Percentiles rank a stretch among this genome's conserved stretches.
phyloP scores from a whole-genome alignment of 1,140 invertebrate species.

The Aradophagus sp. region DNA sequence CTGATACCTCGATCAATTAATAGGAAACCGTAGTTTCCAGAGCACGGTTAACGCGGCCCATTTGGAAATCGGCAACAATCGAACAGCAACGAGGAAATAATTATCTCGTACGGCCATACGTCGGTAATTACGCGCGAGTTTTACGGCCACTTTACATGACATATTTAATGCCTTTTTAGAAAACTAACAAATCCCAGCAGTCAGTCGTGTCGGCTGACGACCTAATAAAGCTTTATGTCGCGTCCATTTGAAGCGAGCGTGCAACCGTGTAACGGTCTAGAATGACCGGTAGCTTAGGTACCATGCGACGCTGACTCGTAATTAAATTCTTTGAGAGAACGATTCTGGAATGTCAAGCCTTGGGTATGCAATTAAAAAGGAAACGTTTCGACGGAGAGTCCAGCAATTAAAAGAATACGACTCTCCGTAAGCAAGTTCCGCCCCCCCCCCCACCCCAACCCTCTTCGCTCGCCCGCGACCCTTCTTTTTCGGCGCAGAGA shows the following conservation, averaged over 20 bases:
- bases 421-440: slow-evolving; percentile 62
- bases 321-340: slow-evolving; percentile 75
- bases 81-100: slow-evolving; percentile 32
- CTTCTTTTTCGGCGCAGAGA: slow-evolving; percentile 52
- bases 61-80: too few species aligned
- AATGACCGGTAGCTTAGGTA: slow-evolving; percentile 59
- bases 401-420: slow-evolving; percentile 74
- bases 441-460: slow-evolving; percentile 1
- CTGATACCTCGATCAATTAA: too few species aligned
- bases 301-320: slow-evolving; percentile 63
- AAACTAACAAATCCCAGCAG: slow-evolving; percentile 59
- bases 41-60: too few species aligned
- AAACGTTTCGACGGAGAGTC: slow-evolving; percentile 71
- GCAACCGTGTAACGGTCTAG: slow-evolving; percentile 55
- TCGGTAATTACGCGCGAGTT: slow-evolving; percentile 45
- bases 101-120: slow-evolving; percentile 32
- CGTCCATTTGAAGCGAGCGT: slow-evolving; percentile 60
- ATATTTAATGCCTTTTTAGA: slow-evolving; percentile 57
- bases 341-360: slow-evolving; percentile 71
- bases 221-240: slow-evolving; percentile 66
- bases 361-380: slow-evolving; percentile 73
- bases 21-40: too few species aligned
- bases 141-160: slow-evolving; percentile 55
- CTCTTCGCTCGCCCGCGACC: not conserved
- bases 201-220: slow-evolving; percentile 48